Evolutionary conservation across 1,140 invertebrate species (phyloP), one percentile per base, ranked within the genome.

Genomic region (Camponotus vicinus): DNA sequence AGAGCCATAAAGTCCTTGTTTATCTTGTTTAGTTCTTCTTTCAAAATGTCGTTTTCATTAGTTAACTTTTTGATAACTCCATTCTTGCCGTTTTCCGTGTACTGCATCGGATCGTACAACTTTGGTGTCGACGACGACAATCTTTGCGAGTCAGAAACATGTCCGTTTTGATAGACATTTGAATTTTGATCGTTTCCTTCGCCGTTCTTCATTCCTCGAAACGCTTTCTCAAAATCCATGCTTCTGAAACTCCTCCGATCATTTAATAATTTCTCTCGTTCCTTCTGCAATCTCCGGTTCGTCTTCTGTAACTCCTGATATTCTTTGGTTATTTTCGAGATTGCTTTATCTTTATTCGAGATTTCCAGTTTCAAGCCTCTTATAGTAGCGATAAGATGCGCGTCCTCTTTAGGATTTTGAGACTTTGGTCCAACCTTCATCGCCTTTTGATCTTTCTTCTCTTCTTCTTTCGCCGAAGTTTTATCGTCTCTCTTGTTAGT

Each of bases 311-410:
- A 91, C 63, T 98, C 97, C 27, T 97, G 97, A 37, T 97, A 95
- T 88, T 98, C 97, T 80, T 97, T 96, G 13, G 96, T 97, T 2
- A 98, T 92, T 80, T 97, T 97, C 34, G 95, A 93, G 57, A 97
- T 95, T 1, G 96, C 95, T 86, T 97, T 97, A 79, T 98, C 97
- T 91, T 97, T 97, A 49, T 96, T 96, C 8, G 96, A 95, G 57
- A 98, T 88, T 92, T 98, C 97, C 0, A 96, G 92, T 92, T 97
- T 97, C 86, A 98, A 94, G 1, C 97, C 97, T 70, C 97, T 96
- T 91, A 98, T 97, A 0, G 97, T 98, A 0, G 97, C 97, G 15
- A 98, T 92, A 9, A 98, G 94, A 94, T 98, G 97, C 5, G 97
- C 95, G 85, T 98, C 97, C 89, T 97, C 97, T 93, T 97, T 97